Base-by-base conservation (phyloP, 2,113 vertebrate genomes). In the Leucoraja erinaceus region DNA sequence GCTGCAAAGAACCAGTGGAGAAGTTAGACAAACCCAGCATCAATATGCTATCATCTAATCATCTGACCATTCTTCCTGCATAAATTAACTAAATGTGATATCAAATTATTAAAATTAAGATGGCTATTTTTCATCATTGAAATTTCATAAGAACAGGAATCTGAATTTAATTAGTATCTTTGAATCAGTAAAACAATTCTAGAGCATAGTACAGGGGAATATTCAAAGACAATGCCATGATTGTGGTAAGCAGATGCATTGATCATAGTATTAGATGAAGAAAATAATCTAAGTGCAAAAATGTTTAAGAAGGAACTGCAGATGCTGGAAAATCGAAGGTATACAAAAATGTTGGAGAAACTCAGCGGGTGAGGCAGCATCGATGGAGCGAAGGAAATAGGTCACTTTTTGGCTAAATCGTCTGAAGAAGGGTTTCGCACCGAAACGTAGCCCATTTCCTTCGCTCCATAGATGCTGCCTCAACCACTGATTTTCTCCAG, bases 1-100 rank as follows among this genome's bases (percentile, higher is more conserved):
- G n/a, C 83, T 88, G 83, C 9, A 81, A n/a, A 59, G 38, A 86
- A 88, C 59, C 83, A 88, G 11, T 38, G 14, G 83, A 88, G 59
- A 63, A n/a, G 59, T 86, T 18, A 86, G 12, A 14, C 59, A 86
- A 84, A 59, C 81, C 28, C 81, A 59, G 54, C 11, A 86, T 14
- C 28, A 86, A n/a, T 20, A n/a, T 86, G 61, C 83, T 63, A 16
- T 66, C 31, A 84, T 84, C 28, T 59, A 61, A 88, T 12, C 56
- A 86, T 11, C 4, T 33, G 33, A 31, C 31, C 83, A 88, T 63
- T 84, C 56, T 5, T 61, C 8, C 56, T 28, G 14, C 22, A 59
- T 59, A 83, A 59, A 28, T 28, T 83, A 59, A 56, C 54, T 83
- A 12, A 83, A 59, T 10, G 54, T 18, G 25, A 83, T 59, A 83